phyloP scores from a whole-genome alignment of 2,113 vertebrate species.

The Halichoerus grypus region DNA sequence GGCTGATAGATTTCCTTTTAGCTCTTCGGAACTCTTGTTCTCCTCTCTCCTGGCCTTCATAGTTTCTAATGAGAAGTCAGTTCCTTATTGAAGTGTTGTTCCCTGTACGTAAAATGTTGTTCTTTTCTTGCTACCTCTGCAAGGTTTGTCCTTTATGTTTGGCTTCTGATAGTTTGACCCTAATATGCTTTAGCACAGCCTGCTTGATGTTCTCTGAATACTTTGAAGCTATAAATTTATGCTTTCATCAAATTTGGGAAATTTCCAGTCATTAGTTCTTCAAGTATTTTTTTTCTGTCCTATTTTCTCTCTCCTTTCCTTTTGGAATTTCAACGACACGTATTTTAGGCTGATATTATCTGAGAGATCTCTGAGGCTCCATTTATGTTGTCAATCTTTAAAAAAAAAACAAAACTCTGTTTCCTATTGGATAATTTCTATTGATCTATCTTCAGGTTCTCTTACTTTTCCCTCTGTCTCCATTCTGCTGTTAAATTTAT shows the following conservation, averaged over 20 bases:
- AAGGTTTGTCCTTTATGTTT: neutral
- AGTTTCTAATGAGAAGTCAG: neutral
- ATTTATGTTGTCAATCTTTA: neutral
- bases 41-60: neutral
- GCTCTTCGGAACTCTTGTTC: neutral
- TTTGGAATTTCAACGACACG: neutral
- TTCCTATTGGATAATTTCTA: neutral
- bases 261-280: neutral
- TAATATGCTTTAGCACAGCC: neutral
- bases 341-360: neutral
- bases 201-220: neutral
- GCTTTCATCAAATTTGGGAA: neutral
- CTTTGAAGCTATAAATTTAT: neutral
- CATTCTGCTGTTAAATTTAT: neutral
- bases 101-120: neutral
- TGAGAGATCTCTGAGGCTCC: neutral
- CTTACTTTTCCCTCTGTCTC: neutral
- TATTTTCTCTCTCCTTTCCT: neutral
- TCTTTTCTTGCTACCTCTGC: neutral
- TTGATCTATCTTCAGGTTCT: neutral
- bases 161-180: neutral
- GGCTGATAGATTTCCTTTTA: neutral
- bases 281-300: neutral
- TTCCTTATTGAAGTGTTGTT: neutral
- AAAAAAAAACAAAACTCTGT: neutral